Conservation (phyloP, 2,888 invertebrate genomes). For the Trachelus stipa region DNA sequence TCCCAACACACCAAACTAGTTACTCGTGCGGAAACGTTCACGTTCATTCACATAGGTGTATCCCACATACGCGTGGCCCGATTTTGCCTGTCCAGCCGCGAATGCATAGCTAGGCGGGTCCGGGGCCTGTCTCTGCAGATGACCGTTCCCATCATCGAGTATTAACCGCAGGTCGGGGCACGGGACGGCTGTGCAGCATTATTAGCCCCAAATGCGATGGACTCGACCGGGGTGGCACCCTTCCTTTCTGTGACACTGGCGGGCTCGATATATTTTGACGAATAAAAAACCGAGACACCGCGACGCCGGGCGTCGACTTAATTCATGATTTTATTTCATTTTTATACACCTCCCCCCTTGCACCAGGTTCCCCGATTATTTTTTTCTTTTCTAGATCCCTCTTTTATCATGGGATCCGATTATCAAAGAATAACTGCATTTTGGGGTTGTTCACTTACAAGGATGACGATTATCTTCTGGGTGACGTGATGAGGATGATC, state of each 20-base stretch:
- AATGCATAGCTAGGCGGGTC: slow-evolving; percentile 39
- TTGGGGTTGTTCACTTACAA: not conserved
- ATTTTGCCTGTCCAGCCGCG: slow-evolving; percentile 54
- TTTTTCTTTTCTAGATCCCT: not conserved
- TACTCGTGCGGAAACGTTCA: not conserved
- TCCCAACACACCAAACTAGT: slow-evolving; percentile 4
- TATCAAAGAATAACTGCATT: not conserved
- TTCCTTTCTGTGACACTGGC: not conserved
- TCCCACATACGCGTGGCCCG: slow-evolving; percentile 57
- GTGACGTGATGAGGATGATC: slow-evolving; percentile 39
- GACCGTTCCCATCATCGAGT: slow-evolving; percentile 68
- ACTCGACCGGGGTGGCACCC: slow-evolving; percentile 41
- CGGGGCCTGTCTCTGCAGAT: slow-evolving; percentile 65
- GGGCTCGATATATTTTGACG: not conserved
- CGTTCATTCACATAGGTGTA: slow-evolving; percentile 38
- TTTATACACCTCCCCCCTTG: not conserved
- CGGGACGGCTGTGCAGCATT: slow-evolving; percentile 57
- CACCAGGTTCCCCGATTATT: not conserved
- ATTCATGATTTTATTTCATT: not conserved
- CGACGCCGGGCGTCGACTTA: not conserved
- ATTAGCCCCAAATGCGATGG: slow-evolving; percentile 65
- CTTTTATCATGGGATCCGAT: not conserved
- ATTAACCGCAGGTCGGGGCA: slow-evolving; percentile 65
- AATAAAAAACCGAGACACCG: not conserved
- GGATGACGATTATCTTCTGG: not conserved